Evolutionary conservation across 2,113 vertebrate species (phyloP), one percentile per base, ranked within the genome.

Genomic region (Empidonax alnorum): DNA sequence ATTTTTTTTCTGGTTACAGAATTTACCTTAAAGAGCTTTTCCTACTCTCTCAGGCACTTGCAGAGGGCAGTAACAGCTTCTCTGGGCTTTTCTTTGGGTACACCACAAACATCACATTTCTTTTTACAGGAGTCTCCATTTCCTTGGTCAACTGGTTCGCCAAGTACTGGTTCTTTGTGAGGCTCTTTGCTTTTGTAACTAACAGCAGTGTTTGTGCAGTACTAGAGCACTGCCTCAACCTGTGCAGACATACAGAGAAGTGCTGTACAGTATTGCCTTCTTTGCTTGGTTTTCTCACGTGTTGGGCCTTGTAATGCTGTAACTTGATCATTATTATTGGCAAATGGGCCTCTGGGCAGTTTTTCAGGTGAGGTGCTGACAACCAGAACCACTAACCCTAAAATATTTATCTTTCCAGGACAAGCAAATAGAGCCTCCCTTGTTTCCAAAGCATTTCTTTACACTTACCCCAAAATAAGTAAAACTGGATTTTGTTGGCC

Each of bases 201-300:
- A 62, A 7, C 28, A 58, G 9, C 12, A 44, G 17, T 44, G 67
- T 82, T 91, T 85, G 67, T 66, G 75, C 15, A 66, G 87, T 15
- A 7, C 44, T 74, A 18, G 22, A 53, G 66, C 85, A 10, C 50
- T 44, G 62, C 62, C 71, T 30, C 47, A 47, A 18, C 76, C 66
- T 59, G 53, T 0, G 0, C 9, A 4, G 49, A 50, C 23, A 39
- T 14, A 56, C 37, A 33, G 41, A 61, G n/a, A 73, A 67, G 7
- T 41, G 47, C 22, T 0, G 0, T 21, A 6, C 31, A 33, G 22
- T 25, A 28, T 53, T 15, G 4, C 55, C 53, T 76, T 83, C 55
- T 59, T 86, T 74, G 46, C 68, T 83, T 58, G 50, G 42, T 77
- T 93, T 96, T 90, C 88, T 73, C 55, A 46, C 8, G 62, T 71